Conservation (phyloP, 1,140 invertebrate species). For the Odontomachus brunneus region DNA sequence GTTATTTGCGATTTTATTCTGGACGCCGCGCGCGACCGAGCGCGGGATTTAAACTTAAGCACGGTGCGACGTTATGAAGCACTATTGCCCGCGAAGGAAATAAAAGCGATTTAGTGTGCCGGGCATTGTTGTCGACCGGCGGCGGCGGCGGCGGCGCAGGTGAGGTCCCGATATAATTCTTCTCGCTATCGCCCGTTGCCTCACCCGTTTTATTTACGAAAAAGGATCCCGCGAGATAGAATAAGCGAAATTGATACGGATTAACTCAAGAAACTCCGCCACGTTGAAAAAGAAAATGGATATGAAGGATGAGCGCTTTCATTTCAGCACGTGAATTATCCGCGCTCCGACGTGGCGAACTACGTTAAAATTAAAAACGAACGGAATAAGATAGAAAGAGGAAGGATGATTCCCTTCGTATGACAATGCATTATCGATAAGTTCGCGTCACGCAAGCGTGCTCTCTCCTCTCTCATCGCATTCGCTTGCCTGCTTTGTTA, state of each 20-base stretch:
- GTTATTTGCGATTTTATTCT: conserved; percentile 53
- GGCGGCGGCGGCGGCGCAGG: conserved; percentile 41
- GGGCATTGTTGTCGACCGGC: conserved; percentile 48
- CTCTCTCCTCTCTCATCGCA: neutral
- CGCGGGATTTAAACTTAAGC: conserved; percentile 61
- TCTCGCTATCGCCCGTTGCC: conserved; percentile 34
- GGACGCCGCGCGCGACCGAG: neutral
- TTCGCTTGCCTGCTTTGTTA: neutral
- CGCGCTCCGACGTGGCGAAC: neutral
- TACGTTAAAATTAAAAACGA: neutral
- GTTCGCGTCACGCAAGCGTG: conserved; percentile 4
- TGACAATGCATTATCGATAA: conserved; percentile 35
- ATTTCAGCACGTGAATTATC: neutral
- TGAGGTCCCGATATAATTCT: conserved; percentile 56
- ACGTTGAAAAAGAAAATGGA: conserved; percentile 24
- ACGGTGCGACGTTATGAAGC: conserved; percentile 55
- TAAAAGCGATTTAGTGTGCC: conserved; percentile 63
- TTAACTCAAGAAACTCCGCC: conserved; percentile 27
- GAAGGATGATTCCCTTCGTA: neutral
- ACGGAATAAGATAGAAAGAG: neutral
- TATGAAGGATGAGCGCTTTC: conserved; percentile 14
- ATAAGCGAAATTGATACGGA: conserved; percentile 54
- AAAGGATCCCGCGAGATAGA: conserved; percentile 11
- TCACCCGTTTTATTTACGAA: conserved; percentile 41
- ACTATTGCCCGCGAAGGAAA: conserved; percentile 62